Conservation (phyloP, 2,797 vertebrate species). For the Chelon auratus region DNA sequence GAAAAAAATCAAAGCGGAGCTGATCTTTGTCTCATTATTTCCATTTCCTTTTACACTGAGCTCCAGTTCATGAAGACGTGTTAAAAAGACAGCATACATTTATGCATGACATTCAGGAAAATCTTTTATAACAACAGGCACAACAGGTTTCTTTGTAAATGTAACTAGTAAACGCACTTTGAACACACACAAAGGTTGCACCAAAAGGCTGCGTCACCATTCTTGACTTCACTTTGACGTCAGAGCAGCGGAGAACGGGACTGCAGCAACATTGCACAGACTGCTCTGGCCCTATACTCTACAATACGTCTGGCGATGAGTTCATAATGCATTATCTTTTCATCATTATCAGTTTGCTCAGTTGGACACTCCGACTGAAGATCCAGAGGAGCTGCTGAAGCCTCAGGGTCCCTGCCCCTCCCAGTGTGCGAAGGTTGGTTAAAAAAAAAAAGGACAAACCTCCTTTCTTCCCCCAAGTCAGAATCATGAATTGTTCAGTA, state of each 20-base stretch:
- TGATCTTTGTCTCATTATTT: background rate
- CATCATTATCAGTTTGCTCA: conserved; percentile 69
- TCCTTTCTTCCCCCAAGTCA: background rate
- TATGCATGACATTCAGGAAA: background rate
- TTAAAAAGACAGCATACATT: background rate
- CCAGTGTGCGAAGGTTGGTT: conserved; percentile 83
- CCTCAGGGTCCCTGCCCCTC: conserved; percentile 83
- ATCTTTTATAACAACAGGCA: too few relatives aligned
- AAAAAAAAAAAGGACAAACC: background rate
- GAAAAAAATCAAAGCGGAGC: background rate
- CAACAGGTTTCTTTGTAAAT: background rate
- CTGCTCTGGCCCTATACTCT: background rate
- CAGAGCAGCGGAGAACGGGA: conserved; percentile 1
- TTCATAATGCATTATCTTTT: background rate
- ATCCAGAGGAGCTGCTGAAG: conserved; percentile 74
- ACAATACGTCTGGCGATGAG: background rate
- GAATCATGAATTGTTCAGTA: background rate
- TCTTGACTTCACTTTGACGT: conserved; percentile 28
- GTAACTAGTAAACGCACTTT: conserved; percentile 12
- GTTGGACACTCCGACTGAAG: conserved; percentile 81
- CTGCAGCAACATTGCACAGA: background rate
- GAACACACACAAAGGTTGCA: conserved; percentile 21
- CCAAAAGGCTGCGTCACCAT: conserved; percentile 9
- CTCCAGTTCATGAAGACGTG: background rate
- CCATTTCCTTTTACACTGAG: background rate